Percentiles rank a stretch among this genome's conserved stretches.
phyloP scores from a whole-genome alignment of 2,113 vertebrate genomes.

The Pachyramphus minor region DNA sequence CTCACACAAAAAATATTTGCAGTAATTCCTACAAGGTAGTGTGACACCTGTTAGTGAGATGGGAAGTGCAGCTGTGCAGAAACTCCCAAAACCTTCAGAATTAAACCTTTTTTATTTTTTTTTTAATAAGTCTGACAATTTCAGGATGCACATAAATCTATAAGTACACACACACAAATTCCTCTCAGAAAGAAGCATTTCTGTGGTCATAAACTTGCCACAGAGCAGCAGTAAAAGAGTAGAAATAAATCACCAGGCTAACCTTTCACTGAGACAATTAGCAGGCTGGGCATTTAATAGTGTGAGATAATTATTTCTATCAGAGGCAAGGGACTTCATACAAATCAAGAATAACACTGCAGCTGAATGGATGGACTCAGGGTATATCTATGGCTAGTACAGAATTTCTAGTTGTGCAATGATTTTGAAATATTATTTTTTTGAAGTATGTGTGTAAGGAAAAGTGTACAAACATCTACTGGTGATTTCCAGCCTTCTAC shows the following conservation, averaged over 20 bases:
- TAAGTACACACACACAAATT: neutral
- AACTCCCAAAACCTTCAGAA: neutral
- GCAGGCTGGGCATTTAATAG: constrained; percentile 26
- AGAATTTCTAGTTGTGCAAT: neutral
- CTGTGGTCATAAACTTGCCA: neutral
- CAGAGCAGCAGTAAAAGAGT: neutral
- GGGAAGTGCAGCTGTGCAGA: neutral
- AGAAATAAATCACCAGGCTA: constrained; percentile 35
- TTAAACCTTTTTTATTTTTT: neutral
- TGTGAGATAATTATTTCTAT: constrained; percentile 49
- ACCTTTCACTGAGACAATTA: constrained; percentile 59
- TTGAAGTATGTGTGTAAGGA: neutral
- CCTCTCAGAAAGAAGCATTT: neutral
- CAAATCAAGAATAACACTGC: neutral
- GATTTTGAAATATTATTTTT: neutral
- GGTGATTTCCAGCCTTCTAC: neutral
- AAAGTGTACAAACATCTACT: neutral
- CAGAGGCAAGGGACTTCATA: constrained; percentile 11
- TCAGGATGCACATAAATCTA: neutral
- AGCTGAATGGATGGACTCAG: neutral
- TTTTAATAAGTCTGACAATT: neutral
- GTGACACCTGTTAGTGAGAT: neutral
- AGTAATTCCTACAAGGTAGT: neutral
- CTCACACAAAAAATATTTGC: neutral
- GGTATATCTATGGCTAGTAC: neutral